Evolutionary conservation across 1,140 invertebrate genomes (phyloP), one percentile per base, ranked within the genome.

Genomic region (Bilobella aurantiaca): DNA sequence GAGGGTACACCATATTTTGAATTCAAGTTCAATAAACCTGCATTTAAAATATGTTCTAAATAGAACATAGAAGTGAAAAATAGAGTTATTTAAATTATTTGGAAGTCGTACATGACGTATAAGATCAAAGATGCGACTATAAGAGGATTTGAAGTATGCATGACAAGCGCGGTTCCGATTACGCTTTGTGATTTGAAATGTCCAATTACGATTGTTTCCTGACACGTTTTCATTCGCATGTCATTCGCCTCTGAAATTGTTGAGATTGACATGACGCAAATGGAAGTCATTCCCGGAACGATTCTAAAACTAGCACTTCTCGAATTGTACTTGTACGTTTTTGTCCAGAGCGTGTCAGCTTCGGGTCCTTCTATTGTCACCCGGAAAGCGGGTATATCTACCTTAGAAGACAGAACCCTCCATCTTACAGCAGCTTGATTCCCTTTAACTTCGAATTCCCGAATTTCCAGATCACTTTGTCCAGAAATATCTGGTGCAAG

Each of bases 361-460:
- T 16, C 18, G 0, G 32, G 46, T 27, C 67, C 66, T n/a, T 64
- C 29, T 5, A 65, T 25, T 3, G 28, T 42, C 18, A 68, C 30
- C 16, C 49, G 49, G 27, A 73, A 73, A 32, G 62, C 66, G 1
- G 67, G 30, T 32, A 73, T 66, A 27, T 73, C 71, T 59, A 63
- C 60, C 58, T 73, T 73, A 16, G n/a, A n/a, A n/a, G 71, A 70
- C 16, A 42, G 49, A 21, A 73, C 71, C 63, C 69, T 64, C 71
- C 71, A 73, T 59, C 62, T 62, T 2, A 71, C 30, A 29, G 68
- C 61, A 0, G 69, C 21, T 18, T 65, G 32, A 2, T 28, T 47
- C 18, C 64, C 67, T 8, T 60, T 42, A 42, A 58, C 49, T 16
- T 32, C 29, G 5, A 73, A 58, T 0, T 57, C 29, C 12, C 66